phyloP scores from a whole-genome alignment of 2,113 vertebrate species.

The Boulengeromyrus knoepffleri region DNA sequence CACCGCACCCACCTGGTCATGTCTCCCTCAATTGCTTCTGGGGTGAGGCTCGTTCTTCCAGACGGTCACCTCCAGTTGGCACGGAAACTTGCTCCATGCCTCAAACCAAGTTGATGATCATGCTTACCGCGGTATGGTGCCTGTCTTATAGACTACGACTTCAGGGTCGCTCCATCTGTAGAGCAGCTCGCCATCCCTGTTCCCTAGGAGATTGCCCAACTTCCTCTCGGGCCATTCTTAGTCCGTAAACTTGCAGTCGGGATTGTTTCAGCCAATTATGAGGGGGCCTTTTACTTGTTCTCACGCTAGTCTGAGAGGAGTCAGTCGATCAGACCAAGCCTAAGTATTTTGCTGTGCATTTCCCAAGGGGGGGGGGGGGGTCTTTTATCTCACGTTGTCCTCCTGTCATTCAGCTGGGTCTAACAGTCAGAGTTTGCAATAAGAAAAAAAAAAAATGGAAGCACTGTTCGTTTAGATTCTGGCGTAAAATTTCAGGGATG shows the following conservation, averaged over 20 bases:
- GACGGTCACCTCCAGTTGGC: neutral
- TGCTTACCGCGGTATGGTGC: neutral
- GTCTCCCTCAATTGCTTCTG: neutral
- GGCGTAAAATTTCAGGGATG: neutral
- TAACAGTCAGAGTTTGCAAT: neutral
- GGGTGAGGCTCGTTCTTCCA: neutral
- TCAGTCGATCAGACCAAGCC: neutral
- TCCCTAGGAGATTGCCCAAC: neutral
- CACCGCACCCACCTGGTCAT: neutral
- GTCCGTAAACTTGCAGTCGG: neutral
- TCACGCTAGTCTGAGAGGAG: neutral
- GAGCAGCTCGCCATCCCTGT: neutral
- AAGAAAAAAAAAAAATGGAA: neutral
- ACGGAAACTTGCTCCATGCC: neutral
- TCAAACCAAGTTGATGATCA: neutral
- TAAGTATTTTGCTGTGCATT: neutral
- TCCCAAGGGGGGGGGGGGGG: neutral
- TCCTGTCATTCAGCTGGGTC: neutral
- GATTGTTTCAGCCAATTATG: neutral
- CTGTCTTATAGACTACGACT: neutral
- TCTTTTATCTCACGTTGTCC: neutral
- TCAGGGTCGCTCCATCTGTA: neutral
- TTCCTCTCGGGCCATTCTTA: neutral
- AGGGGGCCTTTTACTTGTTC: neutral
- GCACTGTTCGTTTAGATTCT: neutral